Evolutionary conservation across 1,140 invertebrate species (phyloP), one percentile per base, ranked within the genome.

Genomic region (Brachionus calyciflorus): DNA sequence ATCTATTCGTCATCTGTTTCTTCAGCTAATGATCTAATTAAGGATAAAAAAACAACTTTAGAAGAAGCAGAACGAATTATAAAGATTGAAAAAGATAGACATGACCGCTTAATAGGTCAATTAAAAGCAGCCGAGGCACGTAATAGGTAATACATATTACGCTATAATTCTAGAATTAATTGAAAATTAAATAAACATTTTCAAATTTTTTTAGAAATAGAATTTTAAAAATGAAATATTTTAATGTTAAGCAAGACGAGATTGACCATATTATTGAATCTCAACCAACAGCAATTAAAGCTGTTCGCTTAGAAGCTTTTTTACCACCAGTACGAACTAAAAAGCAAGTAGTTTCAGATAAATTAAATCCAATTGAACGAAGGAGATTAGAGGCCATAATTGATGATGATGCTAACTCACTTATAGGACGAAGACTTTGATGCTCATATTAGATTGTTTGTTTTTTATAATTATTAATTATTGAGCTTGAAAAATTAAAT

Each of bases 111-210:
- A 3, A 63, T 76, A 24, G 73, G 73, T 3, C 73, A 76, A 63
- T 24, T 76, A 21, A 76, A 76, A 46, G 73, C 73, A 57, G 73
- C 73, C 17, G 73, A 76, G 57, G 73, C 73, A 7, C 37, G 55
- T 1, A 76, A 76, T 48, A 12, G 70, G 70, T 76, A 33, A 5
- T 28, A 21, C 3, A 5, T 30, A 40, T 33, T 30, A n/a, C 14
- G 12, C 12, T 48, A 19, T 19, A 41, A 44, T 21, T 44, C 41
- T 40, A 21, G 44, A n/a, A n/a, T 21, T 21, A 19, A 51, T 26
- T 53, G n/a, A 51, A 75, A 17, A 7, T 51, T 14, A 30, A 75
- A 14, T 9, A 60, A 33, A 37, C 12, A 28, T 41, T 41, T 41
- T 21, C 17, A n/a, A 17, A 17, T 65, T 41, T 41, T 65, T 24